Percentiles rank a stretch among this genome's conserved stretches.
These are phyloP conservation scores for Atethmia centrago DNA, from an alignment of 2,888 invertebrate genomes.

Conservation along the genomic window DNA sequence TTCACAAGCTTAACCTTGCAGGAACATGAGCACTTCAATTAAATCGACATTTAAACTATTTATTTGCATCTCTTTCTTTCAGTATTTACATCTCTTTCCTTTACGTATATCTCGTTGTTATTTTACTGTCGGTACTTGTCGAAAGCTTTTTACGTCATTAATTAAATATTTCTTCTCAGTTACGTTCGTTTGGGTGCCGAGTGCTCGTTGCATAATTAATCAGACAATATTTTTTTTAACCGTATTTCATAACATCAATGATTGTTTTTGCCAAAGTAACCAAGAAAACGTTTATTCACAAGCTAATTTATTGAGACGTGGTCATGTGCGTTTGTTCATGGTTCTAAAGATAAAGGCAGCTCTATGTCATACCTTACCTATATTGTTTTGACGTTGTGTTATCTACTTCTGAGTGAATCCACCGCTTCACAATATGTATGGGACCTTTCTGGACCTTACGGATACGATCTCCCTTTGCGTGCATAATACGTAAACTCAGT, in stretches of 20 bases:
- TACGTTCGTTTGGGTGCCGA: slow-evolving; percentile 61
- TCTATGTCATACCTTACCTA: not conserved
- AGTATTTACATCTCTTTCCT: not conserved
- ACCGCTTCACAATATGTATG: slow-evolving; percentile 54
- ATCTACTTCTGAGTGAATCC: slow-evolving; percentile 48
- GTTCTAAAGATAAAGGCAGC: not conserved
- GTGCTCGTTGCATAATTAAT: slow-evolving; percentile 74
- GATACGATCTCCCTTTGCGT: slow-evolving; percentile 80
- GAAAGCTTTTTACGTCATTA: slow-evolving; percentile 55
- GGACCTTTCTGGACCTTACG: slow-evolving; percentile 76
- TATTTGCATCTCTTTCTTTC: slow-evolving; percentile 12
- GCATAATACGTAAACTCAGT: slow-evolving; percentile 80
- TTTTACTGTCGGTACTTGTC: slow-evolving; percentile 12
- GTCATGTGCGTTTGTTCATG: not conserved
- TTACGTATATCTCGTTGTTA: not conserved
- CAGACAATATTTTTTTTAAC: slow-evolving; percentile 68
- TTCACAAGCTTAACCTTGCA: slow-evolving; percentile 11
- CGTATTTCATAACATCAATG: slow-evolving; percentile 7
- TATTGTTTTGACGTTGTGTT: slow-evolving; percentile 33
- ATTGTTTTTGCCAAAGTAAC: not conserved
- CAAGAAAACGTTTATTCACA: not conserved
- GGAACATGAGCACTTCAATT: slow-evolving; percentile 10
- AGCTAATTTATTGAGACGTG: not conserved
- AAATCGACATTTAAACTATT: slow-evolving; percentile 2
- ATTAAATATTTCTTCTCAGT: slow-evolving; percentile 74